Evolutionary conservation across 2,888 invertebrate genomes (phyloP).

Genomic region (Craniophora ligustri): DNA sequence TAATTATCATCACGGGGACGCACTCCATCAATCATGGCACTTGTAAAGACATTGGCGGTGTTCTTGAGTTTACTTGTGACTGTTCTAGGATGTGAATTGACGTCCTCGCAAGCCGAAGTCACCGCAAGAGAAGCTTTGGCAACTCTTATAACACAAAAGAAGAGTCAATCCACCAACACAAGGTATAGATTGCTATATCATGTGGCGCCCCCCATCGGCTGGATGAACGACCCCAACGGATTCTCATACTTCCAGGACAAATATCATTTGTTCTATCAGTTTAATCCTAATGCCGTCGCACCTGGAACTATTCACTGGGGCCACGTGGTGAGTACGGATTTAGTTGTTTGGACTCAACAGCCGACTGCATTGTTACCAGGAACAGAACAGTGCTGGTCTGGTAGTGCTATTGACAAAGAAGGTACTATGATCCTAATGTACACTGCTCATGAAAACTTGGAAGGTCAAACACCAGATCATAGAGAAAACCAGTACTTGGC

Average conservation of each 20-base stretch:
- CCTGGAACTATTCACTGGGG: slow-evolving; percentile 88
- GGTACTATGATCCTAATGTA: slow-evolving; percentile 77
- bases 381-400: slow-evolving; percentile 79
- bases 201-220: slow-evolving; percentile 80
- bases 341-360: slow-evolving; percentile 82
- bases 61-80: slow-evolving; percentile 55
- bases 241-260: slow-evolving; percentile 82
- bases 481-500: slow-evolving; percentile 77
- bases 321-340: slow-evolving; percentile 79
- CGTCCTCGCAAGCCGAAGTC: slow-evolving; percentile 6
- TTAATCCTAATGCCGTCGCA: slow-evolving; percentile 77
- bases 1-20: neutral
- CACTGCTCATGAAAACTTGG: slow-evolving; percentile 61
- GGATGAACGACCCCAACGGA: slow-evolving; percentile 89
- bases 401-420: slow-evolving; percentile 79
- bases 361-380: slow-evolving; percentile 84
- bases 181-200: slow-evolving; percentile 77
- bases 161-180: neutral
- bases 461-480: neutral
- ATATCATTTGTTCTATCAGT: slow-evolving; percentile 87
- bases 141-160: slow-evolving; percentile 10
- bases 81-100: slow-evolving; percentile 35
- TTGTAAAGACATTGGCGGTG: slow-evolving; percentile 29
- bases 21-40: slow-evolving; percentile 28
- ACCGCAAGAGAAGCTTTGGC: neutral